phyloP scores from a whole-genome alignment of 2,888 invertebrate species.

The Tachina grossa region DNA sequence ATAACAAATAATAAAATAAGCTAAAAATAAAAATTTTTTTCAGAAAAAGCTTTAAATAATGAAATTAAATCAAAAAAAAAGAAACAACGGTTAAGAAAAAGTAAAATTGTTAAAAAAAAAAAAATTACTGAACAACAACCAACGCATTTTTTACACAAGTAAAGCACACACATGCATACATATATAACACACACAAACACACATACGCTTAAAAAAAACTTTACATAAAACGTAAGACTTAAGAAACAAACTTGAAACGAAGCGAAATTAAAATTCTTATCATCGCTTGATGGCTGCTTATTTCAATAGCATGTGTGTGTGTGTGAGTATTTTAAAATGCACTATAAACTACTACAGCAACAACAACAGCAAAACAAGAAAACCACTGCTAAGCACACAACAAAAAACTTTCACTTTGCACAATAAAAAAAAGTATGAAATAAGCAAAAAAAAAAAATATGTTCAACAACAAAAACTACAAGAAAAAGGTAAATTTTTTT shows the following conservation, averaged over 20 bases:
- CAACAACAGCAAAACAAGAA: conserved; percentile 63
- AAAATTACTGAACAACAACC: conserved; percentile 33
- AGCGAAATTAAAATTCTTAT: conserved; percentile 77
- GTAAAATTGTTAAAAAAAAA: conserved; percentile 38
- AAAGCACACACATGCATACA: conserved; percentile 1
- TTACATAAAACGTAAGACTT: conserved; percentile 57
- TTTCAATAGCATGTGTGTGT: conserved; percentile 1
- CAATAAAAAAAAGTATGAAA: conserved; percentile 35
- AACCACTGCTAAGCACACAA: conserved; percentile 36
- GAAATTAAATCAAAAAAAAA: conserved; percentile 44
- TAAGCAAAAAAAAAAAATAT: not conserved
- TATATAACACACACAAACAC: conserved; percentile 1
- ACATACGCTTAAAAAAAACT: not conserved
- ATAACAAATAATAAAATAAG: conserved; percentile 47
- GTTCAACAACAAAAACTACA: conserved; percentile 18
- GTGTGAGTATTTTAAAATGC: conserved; percentile 27
- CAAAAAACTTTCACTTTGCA: conserved; percentile 71
- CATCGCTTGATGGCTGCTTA: conserved; percentile 63
- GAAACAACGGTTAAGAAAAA: conserved; percentile 54
- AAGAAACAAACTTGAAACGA: conserved; percentile 69
- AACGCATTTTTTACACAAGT: conserved; percentile 56
- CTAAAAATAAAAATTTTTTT: conserved; percentile 42
- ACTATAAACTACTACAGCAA: conserved; percentile 49
- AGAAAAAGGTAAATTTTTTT: not conserved
- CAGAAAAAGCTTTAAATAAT: conserved; percentile 47